Evolutionary conservation across 2,888 invertebrate species (phyloP).

Genomic region (Plebejus anna): DNA sequence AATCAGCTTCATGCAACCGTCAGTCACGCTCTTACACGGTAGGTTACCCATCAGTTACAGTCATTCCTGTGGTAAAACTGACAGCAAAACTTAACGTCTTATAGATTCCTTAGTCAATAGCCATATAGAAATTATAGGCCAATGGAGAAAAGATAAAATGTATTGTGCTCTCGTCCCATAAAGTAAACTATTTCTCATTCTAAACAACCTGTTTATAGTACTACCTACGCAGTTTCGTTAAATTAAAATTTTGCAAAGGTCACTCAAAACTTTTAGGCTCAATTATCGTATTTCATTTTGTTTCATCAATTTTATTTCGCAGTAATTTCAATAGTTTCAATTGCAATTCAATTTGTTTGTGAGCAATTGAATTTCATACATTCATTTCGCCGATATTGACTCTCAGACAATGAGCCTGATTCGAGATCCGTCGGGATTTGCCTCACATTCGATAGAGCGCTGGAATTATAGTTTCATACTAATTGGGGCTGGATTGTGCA

Average conservation of each 20-base stretch:
- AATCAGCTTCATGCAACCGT: no score
- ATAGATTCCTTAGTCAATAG: no score
- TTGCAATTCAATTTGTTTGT: background rate
- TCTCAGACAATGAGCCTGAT: conserved; percentile 2
- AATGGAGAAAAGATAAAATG: background rate
- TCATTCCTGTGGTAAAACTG: no score
- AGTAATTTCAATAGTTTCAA: background rate
- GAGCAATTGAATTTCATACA: conserved; percentile 3
- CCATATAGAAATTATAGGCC: no score
- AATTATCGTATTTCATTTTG: background rate
- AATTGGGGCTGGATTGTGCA: background rate
- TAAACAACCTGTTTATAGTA: background rate
- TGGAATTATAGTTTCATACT: conserved; percentile 2
- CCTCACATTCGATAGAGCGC: background rate
- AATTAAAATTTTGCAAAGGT: background rate
- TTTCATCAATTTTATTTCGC: background rate
- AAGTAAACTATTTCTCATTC: background rate
- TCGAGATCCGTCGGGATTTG: background rate
- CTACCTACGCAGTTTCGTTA: background rate
- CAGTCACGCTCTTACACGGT: no score
- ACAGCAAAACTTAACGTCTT: no score
- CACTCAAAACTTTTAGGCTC: background rate
- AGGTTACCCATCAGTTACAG: no score
- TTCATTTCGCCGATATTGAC: background rate
- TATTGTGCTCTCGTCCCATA: no score